Evolutionary conservation across 2,888 invertebrate genomes (phyloP), one percentile per base, ranked within the genome.

Genomic region (Thymelicus lineola): DNA sequence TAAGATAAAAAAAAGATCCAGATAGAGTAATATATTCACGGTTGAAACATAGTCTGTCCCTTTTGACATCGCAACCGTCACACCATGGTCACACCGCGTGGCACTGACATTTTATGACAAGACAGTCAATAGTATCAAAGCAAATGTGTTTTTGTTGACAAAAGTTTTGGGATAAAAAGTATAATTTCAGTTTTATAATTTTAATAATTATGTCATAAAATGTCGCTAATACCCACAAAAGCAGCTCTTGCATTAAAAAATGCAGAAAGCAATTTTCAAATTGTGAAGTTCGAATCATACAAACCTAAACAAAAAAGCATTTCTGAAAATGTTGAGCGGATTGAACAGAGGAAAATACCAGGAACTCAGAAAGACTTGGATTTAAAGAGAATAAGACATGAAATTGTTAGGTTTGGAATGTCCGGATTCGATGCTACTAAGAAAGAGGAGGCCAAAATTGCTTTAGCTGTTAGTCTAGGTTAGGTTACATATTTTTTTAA

Each of bases 331-430:
- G 73, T 71, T 45, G 76, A 76, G 46, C 78, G 77, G 71, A 57
- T 10, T 73, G 75, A 77, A 15, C 70, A 55, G 55, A 80, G 75
- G 71, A 71, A 68, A 59, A 76, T 79, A 67, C 65, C 67, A 53
- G 73, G 75, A 71, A 72, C 77, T 7, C 86, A 77, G 77, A 87
- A 84, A 82, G 95, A 96, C 79, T 90, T 96, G 73, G 96, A 97
- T 77, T 95, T 98, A 79, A 97, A 97, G 77, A 95, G 94, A 79
- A 96, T 97, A 0, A 95, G 97, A 65, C 96, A 96, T 86, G 98
- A 98, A 83, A 95, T 98, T 6, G 95, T 97, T 7, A 97, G 97
- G 81, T 97, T 98, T 86, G 98, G 97, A 45, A 96, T 97, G 90
- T 95, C 95, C 36, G 97, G 97, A 66, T 95, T 97, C 68, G 94